These are phyloP conservation scores for Hydractinia echinata DNA, from an alignment of 30 jellyfish, hydroid and myxozoan species.

Conservation along the genomic window DNA sequence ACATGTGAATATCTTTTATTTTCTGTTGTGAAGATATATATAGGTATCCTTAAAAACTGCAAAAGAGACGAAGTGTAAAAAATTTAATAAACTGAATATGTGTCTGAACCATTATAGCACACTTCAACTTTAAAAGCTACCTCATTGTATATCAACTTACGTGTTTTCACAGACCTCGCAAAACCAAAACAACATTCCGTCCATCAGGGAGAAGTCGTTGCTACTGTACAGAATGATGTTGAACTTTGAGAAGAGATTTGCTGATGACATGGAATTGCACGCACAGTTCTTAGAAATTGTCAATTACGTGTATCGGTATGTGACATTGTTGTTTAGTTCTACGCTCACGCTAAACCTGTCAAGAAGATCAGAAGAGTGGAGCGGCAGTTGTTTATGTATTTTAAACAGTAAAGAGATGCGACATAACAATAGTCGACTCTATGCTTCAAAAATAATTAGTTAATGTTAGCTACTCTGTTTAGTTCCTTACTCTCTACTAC, in stretches of 20 bases:
- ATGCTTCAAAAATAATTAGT: no score
- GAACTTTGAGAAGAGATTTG: constrained; percentile 81
- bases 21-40: no score
- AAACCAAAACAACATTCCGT: constrained; percentile 68
- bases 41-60: no score
- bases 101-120: background rate
- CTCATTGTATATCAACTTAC: background rate
- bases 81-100: no score
- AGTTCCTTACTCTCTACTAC: background rate
- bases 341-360: no score
- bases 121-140: background rate
- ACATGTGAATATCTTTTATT: no score
- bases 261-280: constrained; percentile 88
- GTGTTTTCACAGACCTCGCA: constrained; percentile 41
- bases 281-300: constrained; percentile 85
- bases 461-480: no score
- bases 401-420: no score
- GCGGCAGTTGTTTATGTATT: no score
- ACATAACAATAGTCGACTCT: no score
- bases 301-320: constrained; percentile 72
- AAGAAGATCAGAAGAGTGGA: no score
- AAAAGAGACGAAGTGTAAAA: no score
- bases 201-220: constrained; percentile 86
- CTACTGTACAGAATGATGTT: constrained; percentile 87
- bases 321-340: background rate